Evolutionary conservation across 2,888 invertebrate genomes (phyloP).

Genomic region (Cheilosia soror): DNA sequence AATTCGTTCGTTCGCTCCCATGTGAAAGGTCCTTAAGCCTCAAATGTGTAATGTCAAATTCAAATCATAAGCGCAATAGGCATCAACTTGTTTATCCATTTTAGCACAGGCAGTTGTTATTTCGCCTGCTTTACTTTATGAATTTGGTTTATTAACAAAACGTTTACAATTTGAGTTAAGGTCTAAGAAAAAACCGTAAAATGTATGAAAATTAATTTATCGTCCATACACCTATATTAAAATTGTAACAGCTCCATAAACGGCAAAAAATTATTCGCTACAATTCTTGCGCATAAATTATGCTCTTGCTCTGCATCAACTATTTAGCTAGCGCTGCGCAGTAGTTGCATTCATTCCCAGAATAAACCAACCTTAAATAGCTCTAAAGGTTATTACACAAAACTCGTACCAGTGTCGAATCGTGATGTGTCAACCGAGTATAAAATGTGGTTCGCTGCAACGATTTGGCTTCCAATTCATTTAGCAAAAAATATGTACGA

Average conservation of each 20-base stretch:
- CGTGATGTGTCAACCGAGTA: slow-evolving; percentile 69
- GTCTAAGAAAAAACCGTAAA: slow-evolving; percentile 3
- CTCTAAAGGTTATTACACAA: slow-evolving; percentile 64
- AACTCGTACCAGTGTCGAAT: slow-evolving; percentile 67
- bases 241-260: slow-evolving; percentile 14
- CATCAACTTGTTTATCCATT: background rate
- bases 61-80: background rate
- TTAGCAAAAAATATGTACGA: slow-evolving; percentile 22
- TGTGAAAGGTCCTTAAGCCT: too few species aligned
- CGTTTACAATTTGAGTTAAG: background rate
- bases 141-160: background rate
- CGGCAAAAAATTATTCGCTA: slow-evolving; percentile 36
- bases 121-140: too few species aligned
- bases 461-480: slow-evolving; percentile 31
- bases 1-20: too few species aligned
- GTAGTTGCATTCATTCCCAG: slow-evolving; percentile 20
- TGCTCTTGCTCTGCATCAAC: slow-evolving; percentile 36
- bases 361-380: slow-evolving; percentile 44
- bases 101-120: too few species aligned
- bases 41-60: too few species aligned
- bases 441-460: slow-evolving; percentile 48
- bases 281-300: slow-evolving; percentile 57
- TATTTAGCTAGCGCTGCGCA: background rate
- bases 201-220: slow-evolving; percentile 7
- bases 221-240: background rate